These are phyloP conservation scores for Scomberomorus guttatus DNA, from an alignment of 2,797 vertebrate genomes.

Conservation along the genomic window DNA sequence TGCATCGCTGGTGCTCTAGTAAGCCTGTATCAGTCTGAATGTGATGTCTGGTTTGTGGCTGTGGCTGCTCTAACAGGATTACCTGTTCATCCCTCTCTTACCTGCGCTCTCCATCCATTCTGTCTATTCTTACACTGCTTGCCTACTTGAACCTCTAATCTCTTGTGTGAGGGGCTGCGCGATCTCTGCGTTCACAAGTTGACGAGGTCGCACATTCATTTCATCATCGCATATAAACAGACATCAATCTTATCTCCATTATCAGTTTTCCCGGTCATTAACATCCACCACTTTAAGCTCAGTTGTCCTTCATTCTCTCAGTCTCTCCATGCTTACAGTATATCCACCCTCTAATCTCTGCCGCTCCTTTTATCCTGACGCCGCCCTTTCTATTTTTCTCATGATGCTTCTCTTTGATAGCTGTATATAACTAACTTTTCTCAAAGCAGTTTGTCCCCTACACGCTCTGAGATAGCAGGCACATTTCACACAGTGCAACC, in stretches of 20 bases:
- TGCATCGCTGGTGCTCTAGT: background rate
- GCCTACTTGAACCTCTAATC: conserved; percentile 43
- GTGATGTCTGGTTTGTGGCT: conserved; percentile 50
- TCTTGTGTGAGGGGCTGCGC: background rate
- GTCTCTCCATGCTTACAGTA: background rate
- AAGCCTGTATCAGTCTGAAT: conserved; percentile 50
- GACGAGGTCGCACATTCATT: background rate
- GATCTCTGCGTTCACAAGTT: background rate
- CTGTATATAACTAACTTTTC: too few relatives aligned
- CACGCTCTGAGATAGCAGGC: too few relatives aligned
- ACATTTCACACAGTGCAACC: too few relatives aligned
- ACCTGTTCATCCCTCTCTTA: conserved; percentile 29
- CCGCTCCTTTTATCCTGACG: too few relatives aligned
- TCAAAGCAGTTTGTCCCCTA: too few relatives aligned
- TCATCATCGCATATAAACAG: background rate
- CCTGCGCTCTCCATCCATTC: conserved; percentile 23
- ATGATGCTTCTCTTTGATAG: too few relatives aligned
- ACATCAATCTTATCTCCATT: background rate
- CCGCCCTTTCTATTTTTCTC: too few relatives aligned
- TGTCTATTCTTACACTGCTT: conserved; percentile 57
- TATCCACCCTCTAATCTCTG: too few relatives aligned
- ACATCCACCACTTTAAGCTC: conserved; percentile 1
- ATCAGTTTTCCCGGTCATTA: background rate
- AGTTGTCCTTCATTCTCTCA: background rate
- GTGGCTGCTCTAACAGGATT: conserved; percentile 62